A percentile compares a stretch with the other conserved stretches of the same genome.
phyloP scores from a whole-genome alignment of 2,113 vertebrate genomes.

The Menidia beryllina region DNA sequence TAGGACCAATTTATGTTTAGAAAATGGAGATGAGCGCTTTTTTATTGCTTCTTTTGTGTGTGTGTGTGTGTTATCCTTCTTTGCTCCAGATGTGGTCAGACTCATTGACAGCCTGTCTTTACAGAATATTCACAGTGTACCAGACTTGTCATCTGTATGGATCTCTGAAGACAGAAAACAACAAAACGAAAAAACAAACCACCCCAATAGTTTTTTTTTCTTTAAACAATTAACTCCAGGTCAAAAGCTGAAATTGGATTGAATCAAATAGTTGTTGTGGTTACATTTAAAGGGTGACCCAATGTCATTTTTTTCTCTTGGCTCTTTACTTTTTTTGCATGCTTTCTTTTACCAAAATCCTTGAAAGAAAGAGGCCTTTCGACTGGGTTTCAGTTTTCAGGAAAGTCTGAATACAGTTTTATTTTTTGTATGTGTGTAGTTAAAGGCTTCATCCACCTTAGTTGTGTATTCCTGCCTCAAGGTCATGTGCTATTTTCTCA shows the following conservation, averaged over 20 bases:
- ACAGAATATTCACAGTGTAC: constrained; percentile 13
- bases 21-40: neutral
- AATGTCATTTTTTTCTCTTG: neutral
- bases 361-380: neutral
- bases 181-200: too few species aligned
- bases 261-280: neutral
- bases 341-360: neutral
- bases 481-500: constrained; percentile 40
- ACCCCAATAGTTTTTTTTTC: too few species aligned
- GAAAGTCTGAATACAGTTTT: neutral
- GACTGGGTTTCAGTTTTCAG: neutral
- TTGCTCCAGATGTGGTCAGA: neutral
- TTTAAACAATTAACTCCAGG: neutral
- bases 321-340: neutral
- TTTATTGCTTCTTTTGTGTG: neutral
- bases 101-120: constrained; percentile 26
- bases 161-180: neutral
- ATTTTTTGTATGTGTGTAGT: constrained; percentile 13
- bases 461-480: constrained; percentile 44
- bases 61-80: neutral
- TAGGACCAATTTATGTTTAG: neutral
- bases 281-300: neutral
- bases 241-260: neutral
- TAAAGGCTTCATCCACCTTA: constrained; percentile 51
- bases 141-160: neutral